Evolutionary conservation across 2,113 vertebrate species (phyloP).

Genomic region (Spheniscus mendiculus): DNA sequence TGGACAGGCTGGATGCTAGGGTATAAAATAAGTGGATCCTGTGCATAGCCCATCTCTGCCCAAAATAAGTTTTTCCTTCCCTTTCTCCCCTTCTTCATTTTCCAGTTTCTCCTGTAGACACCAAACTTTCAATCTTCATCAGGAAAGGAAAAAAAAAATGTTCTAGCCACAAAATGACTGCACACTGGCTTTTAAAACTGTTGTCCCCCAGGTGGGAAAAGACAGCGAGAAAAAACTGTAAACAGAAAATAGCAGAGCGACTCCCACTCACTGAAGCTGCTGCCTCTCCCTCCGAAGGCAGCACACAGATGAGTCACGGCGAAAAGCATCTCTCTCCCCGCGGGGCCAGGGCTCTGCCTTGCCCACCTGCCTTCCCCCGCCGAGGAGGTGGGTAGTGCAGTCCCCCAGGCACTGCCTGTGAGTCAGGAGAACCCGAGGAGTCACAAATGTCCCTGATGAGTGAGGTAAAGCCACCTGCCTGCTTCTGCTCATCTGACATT

Average conservation of each 20-base stretch:
- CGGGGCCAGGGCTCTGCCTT: background rate
- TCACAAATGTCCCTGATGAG: background rate
- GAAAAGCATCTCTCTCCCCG: background rate
- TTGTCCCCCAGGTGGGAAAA: constrained; percentile 29
- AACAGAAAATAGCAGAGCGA: constrained; percentile 46
- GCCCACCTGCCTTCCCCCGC: constrained; percentile 42
- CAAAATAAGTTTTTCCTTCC: background rate
- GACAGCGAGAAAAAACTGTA: background rate
- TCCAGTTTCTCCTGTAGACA: background rate
- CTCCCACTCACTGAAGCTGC: constrained; percentile 25
- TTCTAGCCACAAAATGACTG: background rate
- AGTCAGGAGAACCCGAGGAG: constrained; percentile 4
- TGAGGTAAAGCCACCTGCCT: background rate
- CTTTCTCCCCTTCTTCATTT: background rate
- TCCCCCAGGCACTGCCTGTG: background rate
- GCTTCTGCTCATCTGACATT: constrained; percentile 15
- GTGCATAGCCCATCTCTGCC: background rate
- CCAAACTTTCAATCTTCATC: background rate
- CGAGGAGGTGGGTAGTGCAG: background rate
- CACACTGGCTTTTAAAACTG: background rate
- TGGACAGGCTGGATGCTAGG: background rate
- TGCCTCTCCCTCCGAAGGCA: background rate
- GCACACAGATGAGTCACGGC: constrained; percentile 33
- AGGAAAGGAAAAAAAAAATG: rapidly evolving
- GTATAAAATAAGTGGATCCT: background rate